phyloP scores from a whole-genome alignment of 2,113 vertebrate species.

The Rhea pennata region DNA sequence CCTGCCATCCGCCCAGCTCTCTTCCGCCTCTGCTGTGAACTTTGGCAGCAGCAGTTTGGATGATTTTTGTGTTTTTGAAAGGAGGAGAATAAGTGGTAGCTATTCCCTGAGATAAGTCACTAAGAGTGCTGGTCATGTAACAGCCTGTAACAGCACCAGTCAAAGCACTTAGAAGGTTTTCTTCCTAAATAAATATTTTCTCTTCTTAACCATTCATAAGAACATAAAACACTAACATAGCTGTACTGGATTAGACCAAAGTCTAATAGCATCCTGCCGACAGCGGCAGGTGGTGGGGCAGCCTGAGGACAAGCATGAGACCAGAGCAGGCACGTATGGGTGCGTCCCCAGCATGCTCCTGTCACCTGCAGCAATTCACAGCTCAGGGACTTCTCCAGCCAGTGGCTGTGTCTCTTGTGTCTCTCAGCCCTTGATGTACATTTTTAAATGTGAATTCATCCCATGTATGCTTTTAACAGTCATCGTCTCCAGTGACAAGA shows the following conservation, averaged over 20 bases:
- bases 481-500: background rate
- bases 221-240: background rate
- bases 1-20: accelerated
- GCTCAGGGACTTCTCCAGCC: background rate
- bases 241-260: background rate
- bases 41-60: background rate
- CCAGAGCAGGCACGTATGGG: too few relatives aligned
- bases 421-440: background rate
- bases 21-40: too few relatives aligned
- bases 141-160: background rate
- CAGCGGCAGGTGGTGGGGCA: background rate
- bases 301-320: background rate
- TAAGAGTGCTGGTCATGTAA: background rate
- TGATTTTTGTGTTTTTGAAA: background rate
- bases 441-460: background rate
- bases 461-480: accelerated
- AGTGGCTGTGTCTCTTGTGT: background rate
- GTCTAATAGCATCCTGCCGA: background rate
- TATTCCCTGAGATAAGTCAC: background rate
- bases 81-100: background rate
- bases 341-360: background rate
- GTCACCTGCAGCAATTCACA: background rate
- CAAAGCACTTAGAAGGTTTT: background rate
- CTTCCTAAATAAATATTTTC: background rate
- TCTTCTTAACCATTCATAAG: background rate